Base-by-base conservation (phyloP, 2,113 vertebrate genomes). In the Ammodytes dubius region DNA sequence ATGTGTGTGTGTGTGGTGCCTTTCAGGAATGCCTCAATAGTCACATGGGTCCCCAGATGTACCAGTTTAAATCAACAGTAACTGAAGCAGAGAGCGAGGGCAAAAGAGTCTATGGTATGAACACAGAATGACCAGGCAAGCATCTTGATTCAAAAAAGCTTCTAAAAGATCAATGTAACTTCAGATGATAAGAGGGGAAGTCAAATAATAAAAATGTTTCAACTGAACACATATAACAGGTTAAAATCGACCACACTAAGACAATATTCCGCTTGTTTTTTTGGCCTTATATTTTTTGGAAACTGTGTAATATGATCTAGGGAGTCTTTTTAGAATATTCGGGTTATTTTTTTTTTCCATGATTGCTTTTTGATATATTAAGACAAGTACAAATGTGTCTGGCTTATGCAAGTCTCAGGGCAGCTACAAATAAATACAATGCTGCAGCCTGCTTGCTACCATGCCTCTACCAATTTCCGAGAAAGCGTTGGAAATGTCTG, bases 281-380 rank as follows among this genome's bases (percentile, higher is more conserved):
- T 75, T 82, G 82, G 83, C 72, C 40, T 56, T 69, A 52, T 54
- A 67, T 59, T 76, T 77, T 86, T 87, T 88, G 85, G 87, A 89
- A 91, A 92, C 79, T 89, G 79, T 84, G 84, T 83, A 89, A 92
- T 81, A 73, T 72, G 90, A 91, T 82, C 79, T 72, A 57, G 85
- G 81, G 73, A 89, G 87, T 82, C 82, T 60, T 90, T 86, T 87
- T 66, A 74, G 42, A 69, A 59, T 40, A 74, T 83, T 77, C 75
- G 46, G 63, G 19, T 76, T 75, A 45, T 68, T 86, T 84, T 87
- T 86, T 84, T 87, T 88, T 87, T 84, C 87, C 87, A 89, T 83
- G 86, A 92, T 86, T 94, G 79, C 87, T 84, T 90, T 92, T 89
- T 94, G 93, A 95, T 92, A 91, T 93, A 94, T 88, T 88, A 90